These are phyloP conservation scores for Rhorus exstirpatorius DNA, from an alignment of 2,888 invertebrate genomes.

Conservation along the genomic window DNA sequence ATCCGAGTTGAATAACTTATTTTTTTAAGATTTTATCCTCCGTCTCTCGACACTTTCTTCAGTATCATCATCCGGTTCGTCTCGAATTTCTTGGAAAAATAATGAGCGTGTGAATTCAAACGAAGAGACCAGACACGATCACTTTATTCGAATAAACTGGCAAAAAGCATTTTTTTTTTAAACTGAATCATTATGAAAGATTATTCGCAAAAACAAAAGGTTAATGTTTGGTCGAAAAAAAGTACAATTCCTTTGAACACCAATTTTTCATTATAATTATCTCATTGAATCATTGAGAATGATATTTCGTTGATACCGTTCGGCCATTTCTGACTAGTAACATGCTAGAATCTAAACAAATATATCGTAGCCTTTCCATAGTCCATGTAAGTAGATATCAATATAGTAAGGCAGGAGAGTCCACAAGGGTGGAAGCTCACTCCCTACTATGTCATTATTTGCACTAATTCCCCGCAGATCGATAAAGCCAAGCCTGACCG, in stretches of 20 bases:
- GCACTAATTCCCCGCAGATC: conserved; percentile 35
- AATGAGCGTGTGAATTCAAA: conserved; percentile 44
- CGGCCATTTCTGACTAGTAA: not conserved
- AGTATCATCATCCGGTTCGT: conserved; percentile 34
- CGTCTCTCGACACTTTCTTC: conserved; percentile 47
- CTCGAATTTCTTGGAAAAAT: conserved; percentile 36
- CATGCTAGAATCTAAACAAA: not conserved
- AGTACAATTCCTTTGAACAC: too few species aligned
- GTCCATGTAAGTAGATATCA: not conserved
- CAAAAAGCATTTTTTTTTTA: not conserved
- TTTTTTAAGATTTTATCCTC: conserved; percentile 41
- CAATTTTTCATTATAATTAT: not conserved
- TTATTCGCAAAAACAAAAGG: not conserved
- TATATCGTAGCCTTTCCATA: not conserved
- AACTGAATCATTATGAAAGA: not conserved
- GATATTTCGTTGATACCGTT: not conserved
- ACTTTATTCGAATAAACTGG: not conserved
- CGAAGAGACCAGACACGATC: not conserved
- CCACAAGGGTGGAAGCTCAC: conserved; percentile 3
- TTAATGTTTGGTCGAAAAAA: too few species aligned
- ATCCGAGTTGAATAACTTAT: conserved; percentile 36
- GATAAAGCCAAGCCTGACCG: conserved; percentile 19
- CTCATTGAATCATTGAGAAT: not conserved
- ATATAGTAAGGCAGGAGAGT: not conserved
- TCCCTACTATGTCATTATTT: conserved; percentile 5